Evolutionary conservation across 2,797 vertebrate species (phyloP), one percentile per base, ranked within the genome.

Genomic region (Sebastes itinus): DNA sequence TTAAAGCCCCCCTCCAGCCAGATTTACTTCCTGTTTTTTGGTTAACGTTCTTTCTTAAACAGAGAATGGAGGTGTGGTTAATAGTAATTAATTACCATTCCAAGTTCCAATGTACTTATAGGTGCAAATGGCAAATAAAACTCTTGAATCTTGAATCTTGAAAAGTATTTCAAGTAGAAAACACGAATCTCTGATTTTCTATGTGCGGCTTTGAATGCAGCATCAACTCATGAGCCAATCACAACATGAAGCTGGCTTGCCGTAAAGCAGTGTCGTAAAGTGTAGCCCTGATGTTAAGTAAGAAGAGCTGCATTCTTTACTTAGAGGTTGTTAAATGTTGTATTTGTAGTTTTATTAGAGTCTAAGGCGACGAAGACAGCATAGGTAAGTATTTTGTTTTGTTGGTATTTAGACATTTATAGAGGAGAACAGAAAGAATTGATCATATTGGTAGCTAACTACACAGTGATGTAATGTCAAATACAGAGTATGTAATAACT

Each of bases 161-260:
- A 42, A 42, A 42, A 14, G 38, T 42, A 42, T 46, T 65, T 16
- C 33, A 18, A 18, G 3, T 16, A 1, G 2, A 61, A 20, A 2
- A 1, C 0, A 2, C 1, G 0, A 13, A 54, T 77, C 13, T 59
- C 52, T 16, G 20, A 78, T 56, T 16, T 73, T 72, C 20, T 28
- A 22, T 18, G 6, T 8, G 1, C 0, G 63, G 1, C 58, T 4
- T 1, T 81, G 59, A 91, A 90, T 3, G 81, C 11, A 25, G 6
- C 88, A 38, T 18, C 6, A 23, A 12, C 2, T 20, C 59, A 30
- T 1, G 10, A 78, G n/a, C 89, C 86, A 89, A 92, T 89, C 84
- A 88, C 32, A 78, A 1, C n/a, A 27, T 3, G n/a, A 20, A 7
- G 7, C 13, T 0, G 18, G 2, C 20, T n/a, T 52, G 49, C 49